These are phyloP conservation scores for Ptilodon capucinus DNA, from an alignment of 2,888 invertebrate species.

Conservation along the genomic window DNA sequence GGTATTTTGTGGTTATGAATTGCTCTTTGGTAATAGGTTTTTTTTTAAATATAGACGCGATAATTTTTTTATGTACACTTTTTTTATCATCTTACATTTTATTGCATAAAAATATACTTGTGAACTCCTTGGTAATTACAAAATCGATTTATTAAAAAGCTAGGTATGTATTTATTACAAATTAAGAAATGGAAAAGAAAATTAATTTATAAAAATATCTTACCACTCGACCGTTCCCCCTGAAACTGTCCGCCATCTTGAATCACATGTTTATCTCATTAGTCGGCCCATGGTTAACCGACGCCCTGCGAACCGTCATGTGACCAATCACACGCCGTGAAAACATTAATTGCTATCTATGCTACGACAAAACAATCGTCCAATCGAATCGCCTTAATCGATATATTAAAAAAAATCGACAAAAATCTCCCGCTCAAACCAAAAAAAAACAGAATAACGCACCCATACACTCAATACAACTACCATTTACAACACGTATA, in stretches of 20 bases:
- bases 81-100: too few relatives aligned
- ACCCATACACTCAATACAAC: slow-evolving; percentile 16
- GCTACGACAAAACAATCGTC: slow-evolving; percentile 37
- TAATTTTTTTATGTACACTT: too few relatives aligned
- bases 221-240: slow-evolving; percentile 53
- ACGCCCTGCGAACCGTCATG: slow-evolving; percentile 57
- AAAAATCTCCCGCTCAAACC: slow-evolving; percentile 37
- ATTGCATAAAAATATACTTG: too few relatives aligned
- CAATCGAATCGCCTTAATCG: slow-evolving; percentile 38
- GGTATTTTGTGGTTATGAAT: not conserved
- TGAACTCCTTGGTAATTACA: too few relatives aligned
- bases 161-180: too few relatives aligned
- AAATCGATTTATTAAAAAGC: too few relatives aligned
- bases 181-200: slow-evolving; percentile 6
- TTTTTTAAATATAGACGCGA: too few relatives aligned
- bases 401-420: slow-evolving; percentile 28
- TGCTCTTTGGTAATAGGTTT: not conserved
- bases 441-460: slow-evolving; percentile 12
- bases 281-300: slow-evolving; percentile 46
- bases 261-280: slow-evolving; percentile 72
- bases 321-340: slow-evolving; percentile 68
- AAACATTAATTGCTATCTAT: slow-evolving; percentile 46
- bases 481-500: slow-evolving; percentile 16
- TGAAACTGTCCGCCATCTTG: slow-evolving; percentile 72
- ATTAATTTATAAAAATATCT: slow-evolving; percentile 40